Base-by-base conservation (phyloP, 2,797 vertebrate species). In the Mionectes olivaceus region DNA sequence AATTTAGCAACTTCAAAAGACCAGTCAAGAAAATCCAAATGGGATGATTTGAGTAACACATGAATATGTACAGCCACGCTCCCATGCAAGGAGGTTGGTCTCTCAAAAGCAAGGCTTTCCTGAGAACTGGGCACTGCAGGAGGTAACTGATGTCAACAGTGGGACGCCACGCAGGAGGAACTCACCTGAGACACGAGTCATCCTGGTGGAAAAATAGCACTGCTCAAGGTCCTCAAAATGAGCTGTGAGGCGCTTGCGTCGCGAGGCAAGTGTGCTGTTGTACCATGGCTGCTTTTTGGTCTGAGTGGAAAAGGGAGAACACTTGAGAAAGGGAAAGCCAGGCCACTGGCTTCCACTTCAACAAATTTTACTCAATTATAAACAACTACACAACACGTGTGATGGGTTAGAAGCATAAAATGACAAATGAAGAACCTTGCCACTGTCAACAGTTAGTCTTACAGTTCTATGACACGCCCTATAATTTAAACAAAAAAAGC, bases 221-320 rank as follows among this genome's bases (percentile, higher is more conserved):
- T 99, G 99, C 92, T 99, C 99, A 35, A 99, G 98, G 97, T 99
- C 99, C 95, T 99, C 99, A 97, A 99, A 99, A 81, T 99, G 99
- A 95, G 99, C 99, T 0, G 99, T 99, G 80, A 99, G 98, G 84
- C 99, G 98, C 97, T 99, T 99, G 94, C 99, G 98, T 56, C 99
- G 98, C 0, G 99, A 99, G 2, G 99, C 99, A 56, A 99, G 97
- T 0, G 99, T 99, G 97, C 99, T 99, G 97, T 99, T 99, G 95
- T 99, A 99, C 99, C 99, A 99, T 0, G 99, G 99, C 95, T 99
- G 99, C 83, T 99, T 99, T 96, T 99, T 99, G 65, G 99, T 99
- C 99, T 99, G 94, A 55, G 61, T 3, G 19, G 59, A 91, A 33
- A 78, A 81, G 14, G 83, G 70, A 80, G 35, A 88, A 90, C 50